Conservation (phyloP, 2,888 invertebrate species). For the Coenonympha arcania region DNA sequence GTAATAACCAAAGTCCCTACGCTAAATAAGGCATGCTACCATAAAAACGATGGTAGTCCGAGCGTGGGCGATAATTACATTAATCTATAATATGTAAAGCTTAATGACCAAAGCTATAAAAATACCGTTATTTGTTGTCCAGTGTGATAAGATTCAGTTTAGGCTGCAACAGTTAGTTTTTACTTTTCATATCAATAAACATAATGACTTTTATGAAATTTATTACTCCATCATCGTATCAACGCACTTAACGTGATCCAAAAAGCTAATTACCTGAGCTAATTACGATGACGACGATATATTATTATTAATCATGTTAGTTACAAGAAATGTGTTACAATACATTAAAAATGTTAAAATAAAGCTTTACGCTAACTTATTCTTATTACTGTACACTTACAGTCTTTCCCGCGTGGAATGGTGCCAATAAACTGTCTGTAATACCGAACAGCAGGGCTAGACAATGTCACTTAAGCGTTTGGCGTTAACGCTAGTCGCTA, state of each 20-base stretch:
- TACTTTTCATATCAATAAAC: too few relatives aligned
- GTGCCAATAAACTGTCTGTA: too few relatives aligned
- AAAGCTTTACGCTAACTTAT: too few relatives aligned
- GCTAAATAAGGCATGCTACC: background rate
- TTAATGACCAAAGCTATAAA: constrained; percentile 8
- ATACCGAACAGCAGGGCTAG: too few relatives aligned
- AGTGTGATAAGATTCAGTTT: constrained; percentile 5
- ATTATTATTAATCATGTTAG: background rate
- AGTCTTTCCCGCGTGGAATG: too few relatives aligned
- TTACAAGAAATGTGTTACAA: too few relatives aligned
- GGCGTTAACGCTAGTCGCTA: too few relatives aligned
- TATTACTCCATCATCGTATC: background rate
- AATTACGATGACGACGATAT: background rate
- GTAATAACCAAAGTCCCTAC: background rate
- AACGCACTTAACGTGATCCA: background rate
- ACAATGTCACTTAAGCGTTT: too few relatives aligned
- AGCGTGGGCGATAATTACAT: constrained; percentile 10
- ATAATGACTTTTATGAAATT: background rate
- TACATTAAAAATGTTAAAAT: too few relatives aligned
- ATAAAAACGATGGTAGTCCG: constrained; percentile 6
- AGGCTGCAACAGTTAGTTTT: background rate
- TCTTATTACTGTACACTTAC: too few relatives aligned
- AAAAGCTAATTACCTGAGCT: constrained; percentile 1
- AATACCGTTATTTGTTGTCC: constrained; percentile 10
- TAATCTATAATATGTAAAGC: constrained; percentile 9